A percentile compares a stretch with the other conserved stretches of the same genome.
Conservation (phyloP, 2,888 invertebrate genomes). For the Phytoseiulus persimilis region DNA sequence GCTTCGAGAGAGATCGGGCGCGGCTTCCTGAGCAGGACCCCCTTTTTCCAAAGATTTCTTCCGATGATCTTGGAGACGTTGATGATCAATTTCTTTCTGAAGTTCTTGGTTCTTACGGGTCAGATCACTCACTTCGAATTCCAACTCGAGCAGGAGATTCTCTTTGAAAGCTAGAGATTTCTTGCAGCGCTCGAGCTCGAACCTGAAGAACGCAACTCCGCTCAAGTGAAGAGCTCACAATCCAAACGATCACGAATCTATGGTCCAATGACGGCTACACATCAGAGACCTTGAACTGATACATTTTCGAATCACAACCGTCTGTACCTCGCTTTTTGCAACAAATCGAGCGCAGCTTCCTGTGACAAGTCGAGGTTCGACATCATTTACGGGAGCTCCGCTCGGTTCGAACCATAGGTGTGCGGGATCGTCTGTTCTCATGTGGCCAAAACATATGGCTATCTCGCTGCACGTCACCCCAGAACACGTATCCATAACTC, state of each 20-base stretch:
- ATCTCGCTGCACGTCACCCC: not conserved
- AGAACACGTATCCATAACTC: not conserved
- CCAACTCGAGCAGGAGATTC: not conserved
- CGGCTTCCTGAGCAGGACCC: not conserved
- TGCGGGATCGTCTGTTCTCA: not conserved
- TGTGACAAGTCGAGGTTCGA: not conserved
- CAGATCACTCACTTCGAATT: not conserved
- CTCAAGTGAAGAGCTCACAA: not conserved
- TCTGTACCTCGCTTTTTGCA: not conserved
- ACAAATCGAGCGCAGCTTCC: not conserved
- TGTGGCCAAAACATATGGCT: not conserved
- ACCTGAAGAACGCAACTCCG: not conserved
- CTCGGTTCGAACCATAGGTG: not conserved
- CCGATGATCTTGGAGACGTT: not conserved
- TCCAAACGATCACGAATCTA: too few relatives aligned
- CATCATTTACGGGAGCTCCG: not conserved
- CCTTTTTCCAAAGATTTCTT: not conserved
- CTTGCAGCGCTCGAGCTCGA: not conserved
- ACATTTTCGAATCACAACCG: too few relatives aligned
- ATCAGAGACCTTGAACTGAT: too few relatives aligned
- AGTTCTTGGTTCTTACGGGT: not conserved
- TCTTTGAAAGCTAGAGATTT: not conserved
- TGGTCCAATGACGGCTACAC: too few relatives aligned
- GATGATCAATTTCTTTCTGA: not conserved
- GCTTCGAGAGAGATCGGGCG: not conserved